phyloP scores from a whole-genome alignment of 1,140 invertebrate species.

The Drosophila guanche region DNA sequence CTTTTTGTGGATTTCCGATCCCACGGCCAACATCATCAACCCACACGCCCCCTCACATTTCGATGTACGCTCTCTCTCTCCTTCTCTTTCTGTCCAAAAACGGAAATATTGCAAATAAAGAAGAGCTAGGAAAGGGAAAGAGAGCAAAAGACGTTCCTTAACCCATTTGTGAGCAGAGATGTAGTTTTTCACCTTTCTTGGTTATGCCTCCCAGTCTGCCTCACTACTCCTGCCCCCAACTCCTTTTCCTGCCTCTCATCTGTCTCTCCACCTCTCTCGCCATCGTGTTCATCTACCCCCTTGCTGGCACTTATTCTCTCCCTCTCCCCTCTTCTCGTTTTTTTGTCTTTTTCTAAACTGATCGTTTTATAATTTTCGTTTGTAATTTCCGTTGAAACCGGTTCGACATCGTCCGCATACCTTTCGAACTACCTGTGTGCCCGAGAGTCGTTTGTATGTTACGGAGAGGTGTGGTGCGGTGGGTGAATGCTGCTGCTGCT shows the following conservation, averaged over 20 bases:
- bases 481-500: constrained; percentile 30
- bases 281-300: constrained; percentile 24
- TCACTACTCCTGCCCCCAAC: neutral
- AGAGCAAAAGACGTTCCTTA: constrained; percentile 38
- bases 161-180: constrained; percentile 37
- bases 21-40: constrained; percentile 48
- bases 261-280: neutral
- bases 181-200: constrained; percentile 40
- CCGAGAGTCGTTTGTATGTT: constrained; percentile 31
- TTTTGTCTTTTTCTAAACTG: constrained; percentile 73
- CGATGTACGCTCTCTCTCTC: constrained; percentile 1
- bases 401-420: constrained; percentile 81
- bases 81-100: constrained; percentile 32
- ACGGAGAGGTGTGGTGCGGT: constrained; percentile 5
- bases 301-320: constrained; percentile 12
- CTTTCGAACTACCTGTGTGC: constrained; percentile 75
- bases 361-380: constrained; percentile 83
- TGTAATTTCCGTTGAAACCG: constrained; percentile 83
- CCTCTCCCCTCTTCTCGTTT: constrained; percentile 13
- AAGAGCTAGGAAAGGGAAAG: constrained; percentile 9
- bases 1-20: constrained; percentile 65
- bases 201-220: neutral
- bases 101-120: constrained; percentile 69
- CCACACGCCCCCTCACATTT: constrained; percentile 18
- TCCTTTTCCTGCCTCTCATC: constrained; percentile 4